Conservation (phyloP, 2,797 vertebrate species). For the Cynopterus sphinx region DNA sequence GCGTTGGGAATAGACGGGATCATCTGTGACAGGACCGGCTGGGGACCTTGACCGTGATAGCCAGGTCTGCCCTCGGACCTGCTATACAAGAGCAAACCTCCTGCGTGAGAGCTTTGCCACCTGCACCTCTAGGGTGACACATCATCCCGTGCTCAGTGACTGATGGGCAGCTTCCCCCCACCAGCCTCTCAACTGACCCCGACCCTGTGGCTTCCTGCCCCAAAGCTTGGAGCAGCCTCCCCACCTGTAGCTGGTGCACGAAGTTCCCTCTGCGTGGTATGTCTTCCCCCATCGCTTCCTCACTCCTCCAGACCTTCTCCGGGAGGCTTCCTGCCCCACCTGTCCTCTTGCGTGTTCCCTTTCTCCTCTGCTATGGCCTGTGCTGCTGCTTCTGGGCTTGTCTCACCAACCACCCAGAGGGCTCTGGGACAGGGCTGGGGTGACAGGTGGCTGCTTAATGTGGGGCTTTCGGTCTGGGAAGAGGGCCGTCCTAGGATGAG, state of each 20-base stretch:
- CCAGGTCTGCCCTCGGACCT: not conserved
- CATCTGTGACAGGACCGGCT: too few relatives aligned
- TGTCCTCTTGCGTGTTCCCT: not conserved
- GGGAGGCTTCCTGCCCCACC: not conserved
- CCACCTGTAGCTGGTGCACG: too few relatives aligned
- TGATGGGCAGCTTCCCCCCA: too few relatives aligned
- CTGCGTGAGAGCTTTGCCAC: not conserved
- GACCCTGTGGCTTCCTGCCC: not conserved
- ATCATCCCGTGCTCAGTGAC: not conserved
- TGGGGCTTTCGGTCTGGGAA: not conserved
- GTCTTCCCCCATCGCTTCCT: not conserved
- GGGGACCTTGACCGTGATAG: not conserved
- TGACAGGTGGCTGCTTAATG: not conserved
- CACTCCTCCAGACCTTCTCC: not conserved
- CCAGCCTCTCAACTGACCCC: not conserved
- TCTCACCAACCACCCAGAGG: not conserved
- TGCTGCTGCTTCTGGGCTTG: not conserved
- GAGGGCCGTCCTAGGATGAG: not conserved
- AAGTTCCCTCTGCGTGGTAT: not conserved
- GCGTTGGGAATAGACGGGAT: not conserved
- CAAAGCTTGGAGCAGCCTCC: too few relatives aligned
- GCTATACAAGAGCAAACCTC: not conserved
- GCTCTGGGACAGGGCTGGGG: not conserved
- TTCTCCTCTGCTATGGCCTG: not conserved
- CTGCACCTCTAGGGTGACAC: not conserved